Evolutionary conservation across 2,888 invertebrate genomes (phyloP).

Genomic region (Petrolisthes cinctipes): DNA sequence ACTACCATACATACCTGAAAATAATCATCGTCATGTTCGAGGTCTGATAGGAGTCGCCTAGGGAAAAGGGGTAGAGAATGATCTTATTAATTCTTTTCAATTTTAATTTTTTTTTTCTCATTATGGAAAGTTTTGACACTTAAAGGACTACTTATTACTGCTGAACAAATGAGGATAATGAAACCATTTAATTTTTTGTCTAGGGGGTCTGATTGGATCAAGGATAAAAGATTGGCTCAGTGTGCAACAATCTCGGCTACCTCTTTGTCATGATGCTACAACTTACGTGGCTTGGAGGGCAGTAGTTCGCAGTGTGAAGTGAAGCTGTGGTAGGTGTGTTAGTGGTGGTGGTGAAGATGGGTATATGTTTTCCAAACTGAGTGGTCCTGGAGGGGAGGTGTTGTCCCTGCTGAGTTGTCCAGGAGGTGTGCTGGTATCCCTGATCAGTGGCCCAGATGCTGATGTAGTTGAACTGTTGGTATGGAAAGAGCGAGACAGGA

Average conservation of each 20-base stretch:
- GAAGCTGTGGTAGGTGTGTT: background rate
- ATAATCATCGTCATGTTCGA: conserved; percentile 50
- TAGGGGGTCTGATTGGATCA: too few species aligned
- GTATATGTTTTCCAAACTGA: background rate
- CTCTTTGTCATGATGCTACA: background rate
- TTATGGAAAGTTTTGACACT: background rate
- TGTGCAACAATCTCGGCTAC: too few species aligned
- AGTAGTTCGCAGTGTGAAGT: background rate
- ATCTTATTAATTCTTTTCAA: background rate
- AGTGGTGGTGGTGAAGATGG: background rate
- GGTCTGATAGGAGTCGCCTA: conserved; percentile 21
- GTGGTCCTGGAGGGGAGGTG: conserved; percentile 8
- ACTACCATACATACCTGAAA: conserved; percentile 33
- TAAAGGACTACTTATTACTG: too few species aligned
- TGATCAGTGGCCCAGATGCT: background rate
- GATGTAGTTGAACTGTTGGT: background rate
- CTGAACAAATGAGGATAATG: too few species aligned
- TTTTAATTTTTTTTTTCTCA: background rate
- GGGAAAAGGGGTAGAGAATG: background rate
- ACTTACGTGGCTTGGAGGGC: background rate
- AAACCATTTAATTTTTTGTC: too few species aligned
- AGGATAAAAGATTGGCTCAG: too few species aligned
- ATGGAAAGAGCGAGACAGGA: too few species aligned
- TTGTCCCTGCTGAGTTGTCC: background rate
- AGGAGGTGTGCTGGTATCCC: conserved; percentile 6